Base-by-base conservation (phyloP, 2,888 invertebrate genomes). In the Pyrochroa serraticornis region DNA sequence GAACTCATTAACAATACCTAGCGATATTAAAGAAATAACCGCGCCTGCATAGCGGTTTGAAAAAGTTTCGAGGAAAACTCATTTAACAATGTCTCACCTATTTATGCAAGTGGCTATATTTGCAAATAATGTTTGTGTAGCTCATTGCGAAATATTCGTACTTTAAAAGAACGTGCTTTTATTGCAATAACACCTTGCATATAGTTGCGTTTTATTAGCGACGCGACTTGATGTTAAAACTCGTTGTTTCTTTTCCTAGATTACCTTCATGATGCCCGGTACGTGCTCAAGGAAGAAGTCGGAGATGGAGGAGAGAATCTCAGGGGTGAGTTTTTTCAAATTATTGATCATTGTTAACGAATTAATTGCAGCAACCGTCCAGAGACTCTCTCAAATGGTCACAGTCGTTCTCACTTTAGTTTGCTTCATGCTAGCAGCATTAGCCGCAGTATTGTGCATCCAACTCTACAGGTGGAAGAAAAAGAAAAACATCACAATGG, bases 391-490 rank as follows among this genome's bases (percentile, higher is more conserved):
- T 38, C 53, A 58, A 1, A 70, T 75, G 69, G 68, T 76, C 6
- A 70, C 73, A 1, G 69, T 75, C 7, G 71, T 71, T 5, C 60
- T 78, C 30, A 67, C 71, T 6, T 51, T 78, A 30, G 70, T 72
- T 6, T 71, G 73, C 46, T 64, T 77, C 13, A 70, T 75, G 63
- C 55, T 78, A 10, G 14, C 77, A 9, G 64, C 68, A 3, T 48
- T 77, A 5, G 63, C 64, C 3, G 31, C 63, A 30, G 64, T 76
- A 3, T 36, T 75, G 2, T 53, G 60, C 30, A 64, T 77, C 37
- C 75, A 73, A 65, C 53, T 75, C 3, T 75, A 73, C 58, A 63
- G 73, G 68, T 78, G 77, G 77, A 77, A 75, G 64, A 68, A 70
- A 6, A 76, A 75, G 63, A 75, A 76, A 55, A 73, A 75, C 59